phyloP scores from a whole-genome alignment of 1,140 invertebrate genomes.

The Apis laboriosa region DNA sequence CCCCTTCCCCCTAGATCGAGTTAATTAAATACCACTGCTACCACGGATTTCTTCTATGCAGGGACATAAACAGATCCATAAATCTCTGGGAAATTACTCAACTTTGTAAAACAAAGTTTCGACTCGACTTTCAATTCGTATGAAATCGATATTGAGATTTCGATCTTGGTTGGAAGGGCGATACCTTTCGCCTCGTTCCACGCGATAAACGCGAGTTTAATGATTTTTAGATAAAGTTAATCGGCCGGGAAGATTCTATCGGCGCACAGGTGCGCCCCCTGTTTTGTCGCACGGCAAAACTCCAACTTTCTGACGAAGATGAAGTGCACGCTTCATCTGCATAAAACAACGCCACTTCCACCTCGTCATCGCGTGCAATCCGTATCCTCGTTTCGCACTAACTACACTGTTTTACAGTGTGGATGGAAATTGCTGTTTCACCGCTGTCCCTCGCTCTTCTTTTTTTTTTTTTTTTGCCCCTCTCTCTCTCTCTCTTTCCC shows the following conservation, averaged over 20 bases:
- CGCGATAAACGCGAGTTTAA: slow-evolving; percentile 19
- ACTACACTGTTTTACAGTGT: neutral
- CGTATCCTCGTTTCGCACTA: neutral
- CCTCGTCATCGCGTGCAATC: neutral
- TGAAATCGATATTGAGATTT: slow-evolving; percentile 2
- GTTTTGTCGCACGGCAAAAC: neutral
- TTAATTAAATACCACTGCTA: neutral
- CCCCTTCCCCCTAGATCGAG: neutral
- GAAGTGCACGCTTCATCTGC: slow-evolving; percentile 13
- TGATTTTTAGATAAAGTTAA: slow-evolving; percentile 24
- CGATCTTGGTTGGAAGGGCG: neutral
- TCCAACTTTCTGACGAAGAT: slow-evolving; percentile 6
- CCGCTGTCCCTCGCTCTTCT: neutral
- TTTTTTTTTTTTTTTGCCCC: neutral
- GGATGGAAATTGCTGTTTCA: neutral
- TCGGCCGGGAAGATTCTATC: slow-evolving; percentile 9
- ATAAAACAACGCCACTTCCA: slow-evolving; percentile 5
- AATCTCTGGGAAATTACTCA: slow-evolving; percentile 1
- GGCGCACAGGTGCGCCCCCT: neutral
- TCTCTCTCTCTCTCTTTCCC: neutral
- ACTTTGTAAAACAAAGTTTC: neutral
- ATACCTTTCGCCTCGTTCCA: neutral
- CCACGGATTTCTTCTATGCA: too few relatives aligned
- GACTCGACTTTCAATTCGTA: slow-evolving; percentile 1
- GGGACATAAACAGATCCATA: neutral